A percentile compares a stretch with the other conserved stretches of the same genome.
These are phyloP conservation scores for Remorina albescens DNA, from an alignment of 2,797 vertebrate genomes.

Conservation along the genomic window DNA sequence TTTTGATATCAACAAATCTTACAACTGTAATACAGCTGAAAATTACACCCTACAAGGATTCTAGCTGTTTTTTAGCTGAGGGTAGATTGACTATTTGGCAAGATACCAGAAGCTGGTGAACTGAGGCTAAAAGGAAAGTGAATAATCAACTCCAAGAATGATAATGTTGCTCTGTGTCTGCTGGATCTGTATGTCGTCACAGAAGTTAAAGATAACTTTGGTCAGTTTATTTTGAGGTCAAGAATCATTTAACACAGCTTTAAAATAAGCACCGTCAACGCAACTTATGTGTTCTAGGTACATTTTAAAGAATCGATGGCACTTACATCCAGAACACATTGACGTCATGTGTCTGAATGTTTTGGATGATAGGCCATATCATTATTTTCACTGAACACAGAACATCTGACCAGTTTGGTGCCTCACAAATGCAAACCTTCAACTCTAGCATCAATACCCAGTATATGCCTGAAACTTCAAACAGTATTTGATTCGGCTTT, in stretches of 20 bases:
- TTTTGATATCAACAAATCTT: constrained; percentile 24
- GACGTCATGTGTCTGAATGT: constrained; percentile 1
- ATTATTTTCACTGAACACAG: constrained; percentile 15
- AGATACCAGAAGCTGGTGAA: constrained; percentile 14
- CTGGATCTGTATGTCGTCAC: constrained; percentile 7
- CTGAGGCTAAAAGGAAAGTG: constrained; percentile 14
- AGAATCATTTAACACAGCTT: constrained; percentile 18
- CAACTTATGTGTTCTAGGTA: neutral
- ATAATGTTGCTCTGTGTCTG: constrained; percentile 15
- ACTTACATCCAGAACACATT: neutral
- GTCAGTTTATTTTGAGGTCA: constrained; percentile 6
- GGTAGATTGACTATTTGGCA: neutral
- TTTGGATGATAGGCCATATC: neutral
- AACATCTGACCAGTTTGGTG: constrained; percentile 10
- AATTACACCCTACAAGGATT: neutral
- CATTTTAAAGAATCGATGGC: neutral
- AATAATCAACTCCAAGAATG: neutral
- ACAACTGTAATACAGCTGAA: neutral
- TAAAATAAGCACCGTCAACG: constrained; percentile 10
- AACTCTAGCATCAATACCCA: neutral
- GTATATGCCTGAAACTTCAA: constrained; percentile 29
- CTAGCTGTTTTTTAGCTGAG: constrained; percentile 7
- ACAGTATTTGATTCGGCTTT: constrained; percentile 19
- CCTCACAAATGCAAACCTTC: constrained; percentile 28
- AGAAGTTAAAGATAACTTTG: neutral